These are phyloP conservation scores for Acanthosepion lycidas DNA, from an alignment of 2,888 invertebrate genomes.

Conservation along the genomic window DNA sequence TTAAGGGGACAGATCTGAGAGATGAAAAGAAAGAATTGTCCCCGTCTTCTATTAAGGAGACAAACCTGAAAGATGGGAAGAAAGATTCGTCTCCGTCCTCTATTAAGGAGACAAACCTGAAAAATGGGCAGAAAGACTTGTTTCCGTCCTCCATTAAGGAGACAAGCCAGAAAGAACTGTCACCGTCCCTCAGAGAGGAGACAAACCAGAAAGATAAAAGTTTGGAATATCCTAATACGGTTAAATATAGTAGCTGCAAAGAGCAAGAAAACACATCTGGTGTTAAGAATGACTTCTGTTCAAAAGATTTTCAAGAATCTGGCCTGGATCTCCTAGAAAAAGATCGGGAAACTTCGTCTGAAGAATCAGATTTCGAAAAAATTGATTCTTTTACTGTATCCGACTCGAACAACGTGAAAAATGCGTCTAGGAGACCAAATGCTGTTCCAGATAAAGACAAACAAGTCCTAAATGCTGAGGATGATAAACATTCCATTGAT, in stretches of 20 bases:
- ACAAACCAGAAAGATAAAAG: neutral
- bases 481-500: neutral
- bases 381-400: neutral
- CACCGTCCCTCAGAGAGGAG: neutral
- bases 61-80: too few species aligned
- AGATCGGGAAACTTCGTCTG: neutral
- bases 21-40: neutral
- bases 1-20: neutral
- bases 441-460: neutral
- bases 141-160: too few species aligned
- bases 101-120: too few species aligned
- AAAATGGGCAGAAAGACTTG: too few species aligned
- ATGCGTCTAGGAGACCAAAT: neutral
- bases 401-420: neutral
- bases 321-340: neutral
- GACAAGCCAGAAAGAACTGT: too few species aligned
- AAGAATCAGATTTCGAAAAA: neutral
- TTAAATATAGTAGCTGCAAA: neutral
- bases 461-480: too few species aligned
- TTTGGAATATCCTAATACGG: neutral
- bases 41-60: too few species aligned
- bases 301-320: neutral
- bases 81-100: too few species aligned
- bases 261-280: neutral
- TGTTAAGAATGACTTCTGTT: neutral